Conservation (phyloP, 2,888 invertebrate genomes). For the Psylliodes chrysocephalus region DNA sequence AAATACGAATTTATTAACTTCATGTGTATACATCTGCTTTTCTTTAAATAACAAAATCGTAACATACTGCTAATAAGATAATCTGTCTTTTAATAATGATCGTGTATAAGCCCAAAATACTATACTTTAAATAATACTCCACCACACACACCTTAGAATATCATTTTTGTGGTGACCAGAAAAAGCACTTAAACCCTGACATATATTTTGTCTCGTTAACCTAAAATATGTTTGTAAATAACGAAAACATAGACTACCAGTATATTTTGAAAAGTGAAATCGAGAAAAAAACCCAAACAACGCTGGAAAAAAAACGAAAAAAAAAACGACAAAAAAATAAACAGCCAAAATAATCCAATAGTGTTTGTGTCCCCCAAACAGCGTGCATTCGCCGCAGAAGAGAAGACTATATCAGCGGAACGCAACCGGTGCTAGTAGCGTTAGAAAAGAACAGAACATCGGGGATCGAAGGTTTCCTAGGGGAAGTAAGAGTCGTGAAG, state of each 20-base stretch:
- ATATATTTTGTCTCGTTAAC: conserved; percentile 16
- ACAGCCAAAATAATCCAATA: conserved; percentile 28
- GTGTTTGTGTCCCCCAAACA: conserved; percentile 30
- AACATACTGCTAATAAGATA: too few relatives aligned
- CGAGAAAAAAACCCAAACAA: conserved; percentile 31
- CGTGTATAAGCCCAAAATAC: too few relatives aligned
- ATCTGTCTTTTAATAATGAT: too few relatives aligned
- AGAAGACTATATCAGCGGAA: conserved; percentile 35
- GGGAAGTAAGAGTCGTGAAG: conserved; percentile 54
- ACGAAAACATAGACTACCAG: not conserved
- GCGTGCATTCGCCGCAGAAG: conserved; percentile 29
- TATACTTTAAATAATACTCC: too few relatives aligned
- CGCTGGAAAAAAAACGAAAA: conserved; percentile 18
- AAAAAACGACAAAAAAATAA: conserved; percentile 21
- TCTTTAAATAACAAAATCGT: too few relatives aligned
- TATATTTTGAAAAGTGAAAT: conserved; percentile 39
- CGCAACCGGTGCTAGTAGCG: conserved; percentile 37
- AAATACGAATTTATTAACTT: too few relatives aligned
- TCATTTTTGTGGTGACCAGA: too few relatives aligned
- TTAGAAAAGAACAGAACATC: conserved; percentile 38
- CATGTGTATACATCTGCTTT: too few relatives aligned
- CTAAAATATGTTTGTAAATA: conserved; percentile 15
- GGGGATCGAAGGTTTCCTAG: conserved; percentile 43
- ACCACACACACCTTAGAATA: too few relatives aligned
- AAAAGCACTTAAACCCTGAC: too few relatives aligned